Evolutionary conservation across 2,888 invertebrate species (phyloP), one percentile per base, ranked within the genome.

Genomic region (Acleris holmiana): DNA sequence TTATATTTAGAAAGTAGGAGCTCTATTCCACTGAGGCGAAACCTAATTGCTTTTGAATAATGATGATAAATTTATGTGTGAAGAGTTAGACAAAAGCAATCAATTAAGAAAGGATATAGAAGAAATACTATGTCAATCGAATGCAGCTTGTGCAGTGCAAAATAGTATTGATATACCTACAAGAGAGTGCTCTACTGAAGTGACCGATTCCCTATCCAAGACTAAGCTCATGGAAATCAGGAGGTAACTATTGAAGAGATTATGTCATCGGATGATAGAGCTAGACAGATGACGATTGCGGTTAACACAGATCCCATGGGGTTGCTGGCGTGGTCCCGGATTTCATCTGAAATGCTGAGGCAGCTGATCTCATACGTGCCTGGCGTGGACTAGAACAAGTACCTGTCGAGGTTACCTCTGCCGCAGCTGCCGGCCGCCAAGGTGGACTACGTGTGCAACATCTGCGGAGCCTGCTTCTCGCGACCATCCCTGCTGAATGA

Each of bases 301-400:
- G 85, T 88, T n/a, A 91, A 91, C 61, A 91, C 91, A 4, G 91
- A 91, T 55, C 90, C 90, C 7, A 61, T 90, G 0, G 83, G 88
- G 10, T 68, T 89, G 13, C 57, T 83, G 0, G 80, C 83, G 2
- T 69, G 91, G 46, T 46, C 90, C 50, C 79, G 75, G 19, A 73
- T 89, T 48, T 89, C 89, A 1, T 76, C 81, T 1, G 88, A 87
- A 15, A 74, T 85, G 1, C 66, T 89, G 4, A 83, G 76, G 68
- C 79, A 79, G 63, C 67, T 89, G 1, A 61, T 91, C 13, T 86
- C 88, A 0, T 85, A 77, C 61, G 67, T 89, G 71, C 84, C 86
- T 2, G 70, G 75, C 6, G 71, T 89, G 47, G 79, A 83, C 63
- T 86, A 79, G 63, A 69, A 73, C 51, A 75, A 80, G 7, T 84